These are phyloP conservation scores for Blastobasis adustella DNA, from an alignment of 2,888 invertebrate genomes.

Conservation along the genomic window DNA sequence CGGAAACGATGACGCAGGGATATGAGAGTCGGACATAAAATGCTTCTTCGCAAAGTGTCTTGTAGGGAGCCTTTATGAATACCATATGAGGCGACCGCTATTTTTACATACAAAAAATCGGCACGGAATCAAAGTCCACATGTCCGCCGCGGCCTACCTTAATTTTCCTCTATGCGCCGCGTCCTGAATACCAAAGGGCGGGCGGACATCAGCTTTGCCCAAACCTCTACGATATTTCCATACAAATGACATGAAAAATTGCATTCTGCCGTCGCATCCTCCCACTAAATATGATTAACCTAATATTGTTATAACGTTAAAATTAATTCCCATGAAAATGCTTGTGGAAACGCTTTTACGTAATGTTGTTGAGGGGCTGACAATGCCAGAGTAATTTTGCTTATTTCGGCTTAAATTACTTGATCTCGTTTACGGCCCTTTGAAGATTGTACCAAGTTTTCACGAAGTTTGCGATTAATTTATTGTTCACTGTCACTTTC, in stretches of 20 bases:
- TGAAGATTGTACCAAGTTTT: slow-evolving; percentile 67
- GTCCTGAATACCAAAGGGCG: slow-evolving; percentile 56
- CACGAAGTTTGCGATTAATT: slow-evolving; percentile 65
- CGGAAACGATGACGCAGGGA: slow-evolving; percentile 10
- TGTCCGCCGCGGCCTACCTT: slow-evolving; percentile 61
- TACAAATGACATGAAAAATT: slow-evolving; percentile 41
- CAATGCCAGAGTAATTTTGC: slow-evolving; percentile 62
- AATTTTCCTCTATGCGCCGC: slow-evolving; percentile 53
- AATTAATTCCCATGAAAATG: slow-evolving; percentile 40
- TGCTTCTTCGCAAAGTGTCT: slow-evolving; percentile 38
- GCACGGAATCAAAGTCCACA: slow-evolving; percentile 62
- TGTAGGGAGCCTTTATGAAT: slow-evolving; percentile 50
- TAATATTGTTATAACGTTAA: slow-evolving; percentile 39
- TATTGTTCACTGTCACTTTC: slow-evolving; percentile 65
- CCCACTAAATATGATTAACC: slow-evolving; percentile 21
- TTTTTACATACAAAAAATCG: slow-evolving; percentile 58
- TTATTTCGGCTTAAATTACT: slow-evolving; percentile 69
- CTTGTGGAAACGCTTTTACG: slow-evolving; percentile 43
- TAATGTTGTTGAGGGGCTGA: slow-evolving; percentile 51
- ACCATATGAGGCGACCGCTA: slow-evolving; percentile 49
- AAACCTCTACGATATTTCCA: slow-evolving; percentile 42
- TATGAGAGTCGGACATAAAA: slow-evolving; percentile 31
- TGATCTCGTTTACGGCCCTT: slow-evolving; percentile 67
- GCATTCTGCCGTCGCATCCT: slow-evolving; percentile 28
- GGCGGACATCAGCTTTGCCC: slow-evolving; percentile 44